Evolutionary conservation across 2,797 vertebrate genomes (phyloP).

Genomic region (Argyrosomus regius): DNA sequence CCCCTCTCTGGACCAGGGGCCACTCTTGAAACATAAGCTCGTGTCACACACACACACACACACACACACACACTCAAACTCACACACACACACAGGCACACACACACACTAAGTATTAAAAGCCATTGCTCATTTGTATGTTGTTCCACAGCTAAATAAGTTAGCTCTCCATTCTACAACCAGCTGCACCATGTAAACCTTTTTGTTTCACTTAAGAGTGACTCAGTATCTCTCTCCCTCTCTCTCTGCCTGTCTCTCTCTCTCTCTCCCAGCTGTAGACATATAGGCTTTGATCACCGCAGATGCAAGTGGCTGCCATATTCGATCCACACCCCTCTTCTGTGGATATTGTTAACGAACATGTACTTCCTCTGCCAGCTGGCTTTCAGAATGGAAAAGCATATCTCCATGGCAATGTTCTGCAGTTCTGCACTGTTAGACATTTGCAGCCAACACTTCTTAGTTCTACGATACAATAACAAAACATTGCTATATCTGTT

Average conservation of each 20-base stretch:
- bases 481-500: conserved; percentile 37
- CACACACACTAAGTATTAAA: conserved; percentile 50
- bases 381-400: conserved; percentile 69
- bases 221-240: conserved; percentile 39
- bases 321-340: conserved; percentile 74
- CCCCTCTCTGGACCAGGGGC: conserved; percentile 69
- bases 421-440: conserved; percentile 54
- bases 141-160: conserved; percentile 55
- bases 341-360: conserved; percentile 79
- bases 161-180: conserved; percentile 45
- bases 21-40: conserved; percentile 67
- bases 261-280: conserved; percentile 54
- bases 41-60: conserved; percentile 35
- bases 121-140: conserved; percentile 58
- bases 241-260: conserved; percentile 2
- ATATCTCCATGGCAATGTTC: conserved; percentile 76
- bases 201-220: conserved; percentile 71
- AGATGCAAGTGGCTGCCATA: conserved; percentile 74
- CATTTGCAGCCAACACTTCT: conserved; percentile 64
- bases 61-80: conserved; percentile 26
- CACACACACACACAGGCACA: conserved; percentile 39
- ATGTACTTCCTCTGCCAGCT: conserved; percentile 76
- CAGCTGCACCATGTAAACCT: conserved; percentile 72
- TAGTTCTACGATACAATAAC: conserved; percentile 44
- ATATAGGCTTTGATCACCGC: conserved; percentile 74